These are phyloP conservation scores for Erebia ligea DNA, from an alignment of 2,888 invertebrate genomes.

Conservation along the genomic window DNA sequence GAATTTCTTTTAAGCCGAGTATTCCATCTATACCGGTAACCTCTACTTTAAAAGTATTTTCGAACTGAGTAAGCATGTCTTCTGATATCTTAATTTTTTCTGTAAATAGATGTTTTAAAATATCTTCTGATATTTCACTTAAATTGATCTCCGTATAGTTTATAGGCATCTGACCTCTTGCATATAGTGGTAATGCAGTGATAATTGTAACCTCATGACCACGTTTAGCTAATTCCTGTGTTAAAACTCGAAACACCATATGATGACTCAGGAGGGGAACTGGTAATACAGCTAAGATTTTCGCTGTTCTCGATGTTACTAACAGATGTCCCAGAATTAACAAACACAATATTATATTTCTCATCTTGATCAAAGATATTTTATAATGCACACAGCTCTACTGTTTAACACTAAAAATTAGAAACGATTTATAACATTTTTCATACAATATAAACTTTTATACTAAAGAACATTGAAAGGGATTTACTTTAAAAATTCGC, in stretches of 20 bases:
- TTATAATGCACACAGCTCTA: too few species aligned
- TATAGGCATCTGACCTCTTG: conserved; percentile 47
- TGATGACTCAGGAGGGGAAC: conserved; percentile 74
- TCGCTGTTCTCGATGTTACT: conserved; percentile 45
- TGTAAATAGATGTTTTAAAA: conserved; percentile 23
- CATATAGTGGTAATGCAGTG: conserved; percentile 64
- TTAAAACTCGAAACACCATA: conserved; percentile 63
- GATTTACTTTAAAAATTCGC: too few species aligned
- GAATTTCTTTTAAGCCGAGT: conserved; percentile 41
- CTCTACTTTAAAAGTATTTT: neutral
- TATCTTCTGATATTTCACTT: conserved; percentile 49
- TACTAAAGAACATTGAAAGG: too few species aligned
- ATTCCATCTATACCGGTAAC: conserved; percentile 38
- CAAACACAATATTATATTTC: neutral
- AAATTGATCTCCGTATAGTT: conserved; percentile 68
- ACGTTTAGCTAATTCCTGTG: conserved; percentile 61
- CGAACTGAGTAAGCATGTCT: conserved; percentile 10
- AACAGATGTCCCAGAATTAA: neutral
- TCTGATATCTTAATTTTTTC: neutral
- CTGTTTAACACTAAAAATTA: too few species aligned
- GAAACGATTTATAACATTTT: too few species aligned
- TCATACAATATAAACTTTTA: too few species aligned
- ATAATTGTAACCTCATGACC: conserved; percentile 72
- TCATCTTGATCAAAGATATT: too few species aligned
- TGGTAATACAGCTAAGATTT: conserved; percentile 63